A percentile compares a stretch with the other conserved stretches of the same genome.
These are phyloP conservation scores for Caenorhabditis drosophilae DNA, from an alignment of 2,888 invertebrate genomes.

Conservation along the genomic window DNA sequence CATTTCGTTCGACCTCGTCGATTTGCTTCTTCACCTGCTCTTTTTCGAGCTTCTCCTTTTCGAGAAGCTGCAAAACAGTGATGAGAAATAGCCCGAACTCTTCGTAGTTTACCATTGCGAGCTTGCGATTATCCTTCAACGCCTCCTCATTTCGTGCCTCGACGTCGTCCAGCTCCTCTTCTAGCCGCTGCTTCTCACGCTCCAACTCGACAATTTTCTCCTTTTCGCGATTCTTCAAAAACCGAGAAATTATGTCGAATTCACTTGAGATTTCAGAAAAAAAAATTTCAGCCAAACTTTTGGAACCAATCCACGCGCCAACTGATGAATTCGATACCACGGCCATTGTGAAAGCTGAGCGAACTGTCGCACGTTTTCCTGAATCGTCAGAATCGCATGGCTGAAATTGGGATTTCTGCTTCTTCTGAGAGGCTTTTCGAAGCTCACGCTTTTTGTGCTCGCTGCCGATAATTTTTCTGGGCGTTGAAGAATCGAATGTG, in stretches of 20 bases:
- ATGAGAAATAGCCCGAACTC: no score
- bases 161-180: slow-evolving; percentile 22
- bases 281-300: no score
- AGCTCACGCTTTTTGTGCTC: slow-evolving; percentile 39
- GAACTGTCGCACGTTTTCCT: slow-evolving; percentile 57
- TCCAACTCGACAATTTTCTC: slow-evolving; percentile 34
- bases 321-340: slow-evolving; percentile 56
- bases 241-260: no score
- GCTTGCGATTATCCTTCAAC: slow-evolving; percentile 30
- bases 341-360: slow-evolving; percentile 54
- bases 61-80: no score
- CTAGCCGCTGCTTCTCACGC: slow-evolving; percentile 17
- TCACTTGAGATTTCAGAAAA: no score
- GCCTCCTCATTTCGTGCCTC: slow-evolving; percentile 25
- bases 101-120: slow-evolving; percentile 25
- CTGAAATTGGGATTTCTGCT: slow-evolving; percentile 26
- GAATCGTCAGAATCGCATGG: slow-evolving; percentile 50
- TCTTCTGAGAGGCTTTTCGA: background rate
- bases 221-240: slow-evolving; percentile 42
- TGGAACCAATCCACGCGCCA: slow-evolving; percentile 56
- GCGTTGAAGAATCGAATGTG: slow-evolving; percentile 50
- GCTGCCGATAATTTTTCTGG: slow-evolving; percentile 29
- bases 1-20: slow-evolving; percentile 23
- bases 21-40: slow-evolving; percentile 15
- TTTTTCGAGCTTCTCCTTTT: slow-evolving; percentile 20